A percentile compares a stretch with the other conserved stretches of the same genome.
Conservation (phyloP, 35 echinoderm and acorn worm genomes). For the Anneissia japonica region DNA sequence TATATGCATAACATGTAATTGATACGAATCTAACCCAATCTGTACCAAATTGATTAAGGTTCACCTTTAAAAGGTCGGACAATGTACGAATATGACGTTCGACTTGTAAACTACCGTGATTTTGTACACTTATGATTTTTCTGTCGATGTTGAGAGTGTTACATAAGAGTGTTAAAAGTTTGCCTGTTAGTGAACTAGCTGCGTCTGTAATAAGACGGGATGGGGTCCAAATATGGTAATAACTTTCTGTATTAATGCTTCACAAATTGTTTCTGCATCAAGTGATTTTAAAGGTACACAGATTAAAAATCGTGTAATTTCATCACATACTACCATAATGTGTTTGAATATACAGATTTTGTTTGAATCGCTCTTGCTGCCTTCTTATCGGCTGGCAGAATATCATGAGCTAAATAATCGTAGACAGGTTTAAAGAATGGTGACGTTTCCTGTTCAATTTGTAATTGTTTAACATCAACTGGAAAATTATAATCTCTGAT, state of each 20-base stretch:
- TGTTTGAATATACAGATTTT: slow-evolving; percentile 33
- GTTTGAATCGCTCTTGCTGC: slow-evolving; percentile 4
- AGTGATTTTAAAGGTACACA: neutral
- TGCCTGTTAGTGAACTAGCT: too few species aligned
- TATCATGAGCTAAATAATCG: slow-evolving; percentile 11
- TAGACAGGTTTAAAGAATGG: neutral
- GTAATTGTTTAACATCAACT: neutral
- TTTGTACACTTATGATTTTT: slow-evolving; percentile 2
- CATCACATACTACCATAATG: slow-evolving; percentile 12
- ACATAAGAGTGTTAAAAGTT: too few species aligned
- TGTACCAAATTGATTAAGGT: slow-evolving; percentile 33
- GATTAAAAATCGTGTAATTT: neutral
- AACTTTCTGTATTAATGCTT: too few species aligned
- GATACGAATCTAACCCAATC: slow-evolving; percentile 12
- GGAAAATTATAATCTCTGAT: neutral
- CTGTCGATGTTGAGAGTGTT: neutral
- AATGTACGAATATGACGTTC: slow-evolving; percentile 18
- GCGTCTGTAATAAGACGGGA: too few species aligned
- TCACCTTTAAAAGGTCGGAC: slow-evolving; percentile 2
- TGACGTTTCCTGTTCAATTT: neutral
- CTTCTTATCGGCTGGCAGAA: slow-evolving; percentile 6
- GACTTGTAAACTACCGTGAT: slow-evolving; percentile 14
- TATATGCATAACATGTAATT: slow-evolving; percentile 13
- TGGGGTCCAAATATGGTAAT: too few species aligned
- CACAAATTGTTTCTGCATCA: neutral